Percentiles rank a stretch among this genome's conserved stretches.
Evolutionary conservation across 2,797 vertebrate genomes (phyloP).

Genomic region (Nothura maculosa): DNA sequence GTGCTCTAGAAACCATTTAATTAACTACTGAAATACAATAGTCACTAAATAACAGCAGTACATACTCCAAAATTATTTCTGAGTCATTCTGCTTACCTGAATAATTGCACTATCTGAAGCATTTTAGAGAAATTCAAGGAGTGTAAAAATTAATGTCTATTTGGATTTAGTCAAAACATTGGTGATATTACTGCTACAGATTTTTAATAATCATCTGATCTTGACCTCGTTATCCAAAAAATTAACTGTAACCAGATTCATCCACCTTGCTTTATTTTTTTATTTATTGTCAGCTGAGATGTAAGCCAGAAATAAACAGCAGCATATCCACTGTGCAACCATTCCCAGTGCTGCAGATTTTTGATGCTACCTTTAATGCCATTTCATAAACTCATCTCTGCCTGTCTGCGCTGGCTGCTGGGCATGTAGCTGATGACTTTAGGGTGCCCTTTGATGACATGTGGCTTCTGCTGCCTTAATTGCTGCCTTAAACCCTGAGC

Average conservation of each 20-base stretch:
- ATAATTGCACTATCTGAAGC: background rate
- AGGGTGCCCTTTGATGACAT: background rate
- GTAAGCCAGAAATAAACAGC: conserved; percentile 38
- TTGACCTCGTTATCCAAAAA: conserved; percentile 51
- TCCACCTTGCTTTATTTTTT: conserved; percentile 34
- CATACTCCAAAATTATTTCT: background rate
- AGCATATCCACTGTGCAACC: background rate
- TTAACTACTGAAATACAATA: background rate
- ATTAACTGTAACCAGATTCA: conserved; percentile 54
- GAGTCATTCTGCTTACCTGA: background rate
- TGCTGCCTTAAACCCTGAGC: no score
- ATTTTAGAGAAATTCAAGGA: background rate
- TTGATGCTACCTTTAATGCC: background rate
- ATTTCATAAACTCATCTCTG: background rate
- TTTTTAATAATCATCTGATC: conserved; percentile 14
- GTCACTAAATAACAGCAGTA: background rate
- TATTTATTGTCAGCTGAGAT: conserved; percentile 31
- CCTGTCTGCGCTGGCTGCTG: background rate
- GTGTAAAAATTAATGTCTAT: background rate
- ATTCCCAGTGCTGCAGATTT: background rate
- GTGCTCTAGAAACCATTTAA: background rate
- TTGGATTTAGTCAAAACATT: background rate
- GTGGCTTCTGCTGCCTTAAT: conserved; percentile 14
- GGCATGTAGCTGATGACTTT: conserved; percentile 1
- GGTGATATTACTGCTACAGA: conserved; percentile 32